Evolutionary conservation across 1,140 invertebrate species (phyloP).

Genomic region (Augochlora pura): DNA sequence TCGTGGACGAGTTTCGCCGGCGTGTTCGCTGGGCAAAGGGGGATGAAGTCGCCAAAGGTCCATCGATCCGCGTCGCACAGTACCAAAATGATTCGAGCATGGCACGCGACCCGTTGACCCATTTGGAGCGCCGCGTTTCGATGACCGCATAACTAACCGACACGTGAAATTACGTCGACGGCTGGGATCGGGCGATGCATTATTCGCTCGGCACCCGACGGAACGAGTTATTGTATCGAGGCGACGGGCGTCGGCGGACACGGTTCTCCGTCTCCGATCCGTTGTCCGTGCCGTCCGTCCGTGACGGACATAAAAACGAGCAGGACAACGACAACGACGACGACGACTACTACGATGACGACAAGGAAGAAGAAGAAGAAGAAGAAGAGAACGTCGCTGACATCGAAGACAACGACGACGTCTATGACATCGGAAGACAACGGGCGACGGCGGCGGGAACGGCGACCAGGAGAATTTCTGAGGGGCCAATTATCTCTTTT

Average conservation of each 20-base stretch:
- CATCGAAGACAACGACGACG: slow-evolving; percentile 38
- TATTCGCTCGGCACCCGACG: not conserved
- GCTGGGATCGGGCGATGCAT: not conserved
- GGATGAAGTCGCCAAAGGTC: not conserved
- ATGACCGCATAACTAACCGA: not conserved
- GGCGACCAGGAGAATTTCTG: slow-evolving; percentile 51
- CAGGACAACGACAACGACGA: not conserved
- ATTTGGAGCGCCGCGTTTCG: not conserved
- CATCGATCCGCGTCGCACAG: not conserved
- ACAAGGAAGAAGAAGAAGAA: slow-evolving; percentile 12
- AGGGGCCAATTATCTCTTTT: slow-evolving; percentile 62
- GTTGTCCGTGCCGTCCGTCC: not conserved
- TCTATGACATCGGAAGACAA: slow-evolving; percentile 29
- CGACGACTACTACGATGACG: not conserved
- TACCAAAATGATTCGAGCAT: not conserved
- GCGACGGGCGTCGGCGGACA: no score
- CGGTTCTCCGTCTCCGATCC: not conserved
- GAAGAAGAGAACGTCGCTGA: not conserved
- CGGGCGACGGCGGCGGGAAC: slow-evolving; percentile 12
- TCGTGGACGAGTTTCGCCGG: not conserved
- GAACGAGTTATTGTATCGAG: not conserved
- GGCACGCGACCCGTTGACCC: not conserved
- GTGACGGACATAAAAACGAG: not conserved
- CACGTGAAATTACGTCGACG: not conserved
- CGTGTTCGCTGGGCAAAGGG: not conserved